These are phyloP conservation scores for Drosophila pseudoananassae DNA, from an alignment of 1,140 invertebrate species.

Conservation along the genomic window DNA sequence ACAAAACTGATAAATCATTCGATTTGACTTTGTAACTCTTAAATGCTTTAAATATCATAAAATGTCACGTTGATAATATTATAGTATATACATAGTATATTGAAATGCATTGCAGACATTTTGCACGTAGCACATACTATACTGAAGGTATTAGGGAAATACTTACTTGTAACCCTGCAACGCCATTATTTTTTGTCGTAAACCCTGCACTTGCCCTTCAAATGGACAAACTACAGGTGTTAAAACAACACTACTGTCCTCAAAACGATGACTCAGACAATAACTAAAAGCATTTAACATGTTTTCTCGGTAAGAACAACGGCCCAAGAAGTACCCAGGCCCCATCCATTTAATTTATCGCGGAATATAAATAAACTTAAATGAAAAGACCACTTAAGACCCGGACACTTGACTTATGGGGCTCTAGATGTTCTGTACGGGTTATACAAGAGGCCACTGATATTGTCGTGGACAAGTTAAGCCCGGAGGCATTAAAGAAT, in stretches of 20 bases:
- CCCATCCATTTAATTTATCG: conserved; percentile 72
- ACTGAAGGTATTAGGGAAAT: conserved; percentile 5
- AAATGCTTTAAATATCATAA: conserved; percentile 45
- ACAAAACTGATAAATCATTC: neutral
- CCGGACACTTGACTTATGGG: conserved; percentile 63
- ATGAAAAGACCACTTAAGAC: conserved; percentile 62
- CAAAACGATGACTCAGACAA: conserved; percentile 17
- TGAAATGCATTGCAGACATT: neutral
- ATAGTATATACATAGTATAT: conserved; percentile 10
- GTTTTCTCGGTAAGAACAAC: conserved; percentile 16
- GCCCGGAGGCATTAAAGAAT: conserved; percentile 14
- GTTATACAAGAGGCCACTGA: conserved; percentile 52
- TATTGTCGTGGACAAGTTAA: conserved; percentile 40
- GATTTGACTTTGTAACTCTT: conserved; percentile 7
- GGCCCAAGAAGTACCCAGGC: neutral
- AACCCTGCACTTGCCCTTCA: conserved; percentile 21
- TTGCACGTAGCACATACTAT: conserved; percentile 45
- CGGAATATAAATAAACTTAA: conserved; percentile 66
- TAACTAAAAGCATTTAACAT: conserved; percentile 12
- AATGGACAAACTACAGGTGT: conserved; percentile 30
- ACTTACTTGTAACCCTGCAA: neutral
- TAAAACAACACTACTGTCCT: conserved; percentile 25
- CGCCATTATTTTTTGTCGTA: neutral
- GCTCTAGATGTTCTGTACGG: conserved; percentile 29
- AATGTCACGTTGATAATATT: conserved; percentile 63